Base-by-base conservation (phyloP, 2,888 invertebrate genomes). In the Eurytoma californica region DNA sequence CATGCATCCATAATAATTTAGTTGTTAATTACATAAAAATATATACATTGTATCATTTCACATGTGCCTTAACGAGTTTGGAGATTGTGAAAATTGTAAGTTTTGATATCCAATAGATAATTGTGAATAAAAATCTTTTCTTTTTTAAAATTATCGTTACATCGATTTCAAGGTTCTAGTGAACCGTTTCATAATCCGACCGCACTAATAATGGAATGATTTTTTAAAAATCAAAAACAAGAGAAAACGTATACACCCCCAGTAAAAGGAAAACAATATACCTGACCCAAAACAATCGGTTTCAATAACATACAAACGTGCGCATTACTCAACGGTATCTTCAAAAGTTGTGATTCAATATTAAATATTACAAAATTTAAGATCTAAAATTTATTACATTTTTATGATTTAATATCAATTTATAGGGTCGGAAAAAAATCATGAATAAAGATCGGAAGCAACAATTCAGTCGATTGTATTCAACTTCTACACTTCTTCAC, bases 121-220 rank as follows among this genome's bases (percentile, higher is more conserved):
- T 55, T 39, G 28, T 28, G 14, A 24, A 61, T 30, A 60, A 30
- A 53, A 72, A 58, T 12, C 66, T 24, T 57, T 69, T 58, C 12
- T 53, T 61, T 20, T 30, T 14, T 61, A 28, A 69, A 68, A 72
- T 47, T 24, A 58, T 51, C 30, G 39, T 24, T 58, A 16, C 55
- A 63, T 72, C 28, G 16, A 57, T 76, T 65, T 53, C 5, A 49
- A 65, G 47, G n/a, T 69, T 57, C 24, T 1, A 55, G 16, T 61
- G n/a, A 63, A 67, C 51, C 55, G 61, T 39, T 24, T 5, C 5
- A 30, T 20, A 39, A 57, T 47, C 30, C 55, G 51, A 69, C 49
- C 72, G 65, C 57, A 39, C 39, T 63, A 72, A 55, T 9, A 61
- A 49, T 69, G 68, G 68, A 78, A 68, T 78, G 78, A 13, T 61